phyloP scores from a whole-genome alignment of 2,888 invertebrate genomes.

The Pyrrhia umbra region DNA sequence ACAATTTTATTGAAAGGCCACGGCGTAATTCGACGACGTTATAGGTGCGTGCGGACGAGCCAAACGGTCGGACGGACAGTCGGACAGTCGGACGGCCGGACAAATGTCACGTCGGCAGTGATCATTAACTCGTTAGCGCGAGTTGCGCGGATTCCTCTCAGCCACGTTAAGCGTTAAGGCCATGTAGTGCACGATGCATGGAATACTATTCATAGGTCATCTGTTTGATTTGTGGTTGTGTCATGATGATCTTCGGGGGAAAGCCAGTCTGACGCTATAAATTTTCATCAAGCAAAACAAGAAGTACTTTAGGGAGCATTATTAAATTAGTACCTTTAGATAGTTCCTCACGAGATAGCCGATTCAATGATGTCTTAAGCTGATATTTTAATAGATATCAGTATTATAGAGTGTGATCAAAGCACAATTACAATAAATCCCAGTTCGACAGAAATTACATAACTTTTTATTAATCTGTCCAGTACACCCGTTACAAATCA shows the following conservation, averaged over 20 bases:
- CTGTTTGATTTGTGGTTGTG: not conserved
- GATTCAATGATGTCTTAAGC: not conserved
- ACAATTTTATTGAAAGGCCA: not conserved
- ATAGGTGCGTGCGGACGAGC: not conserved
- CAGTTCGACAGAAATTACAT: not conserved
- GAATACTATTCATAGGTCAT: not conserved
- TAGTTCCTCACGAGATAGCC: not conserved
- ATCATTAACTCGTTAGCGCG: slow-evolving; percentile 42
- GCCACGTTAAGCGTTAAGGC: slow-evolving; percentile 26
- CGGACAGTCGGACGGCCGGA: slow-evolving; percentile 1
- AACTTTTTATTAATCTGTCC: slow-evolving; percentile 1
- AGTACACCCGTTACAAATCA: not conserved
- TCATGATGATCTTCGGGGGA: not conserved
- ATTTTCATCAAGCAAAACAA: not conserved
- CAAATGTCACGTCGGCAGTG: slow-evolving; percentile 50
- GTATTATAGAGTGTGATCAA: no score
- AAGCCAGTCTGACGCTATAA: no score
- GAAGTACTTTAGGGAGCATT: no score
- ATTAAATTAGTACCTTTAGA: no score
- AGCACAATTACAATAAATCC: not conserved
- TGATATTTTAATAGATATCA: not conserved
- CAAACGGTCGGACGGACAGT: not conserved
- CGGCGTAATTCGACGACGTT: not conserved
- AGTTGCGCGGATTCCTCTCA: slow-evolving; percentile 19
- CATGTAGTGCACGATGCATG: not conserved